phyloP scores from a whole-genome alignment of 1,140 invertebrate species.

The Gonioctena quinquepunctata region DNA sequence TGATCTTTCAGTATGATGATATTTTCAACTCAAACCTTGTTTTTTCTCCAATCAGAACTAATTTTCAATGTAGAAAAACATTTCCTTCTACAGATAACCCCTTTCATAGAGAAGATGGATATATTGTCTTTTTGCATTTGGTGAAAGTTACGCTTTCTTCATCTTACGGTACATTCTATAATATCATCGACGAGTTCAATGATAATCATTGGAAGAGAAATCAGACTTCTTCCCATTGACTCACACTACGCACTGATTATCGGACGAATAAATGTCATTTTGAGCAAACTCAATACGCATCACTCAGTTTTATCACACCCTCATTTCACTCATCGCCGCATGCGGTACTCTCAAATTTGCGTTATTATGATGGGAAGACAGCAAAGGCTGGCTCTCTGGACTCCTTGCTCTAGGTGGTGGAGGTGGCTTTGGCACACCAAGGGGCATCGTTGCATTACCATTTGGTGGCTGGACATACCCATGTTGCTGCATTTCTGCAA shows the following conservation, averaged over 20 bases:
- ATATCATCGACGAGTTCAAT: too few species aligned
- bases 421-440: constrained; percentile 62
- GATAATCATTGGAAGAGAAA: too few species aligned
- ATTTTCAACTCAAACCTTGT: too few species aligned
- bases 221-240: background rate
- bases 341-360: constrained; percentile 65
- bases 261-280: constrained; percentile 28
- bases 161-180: too few species aligned
- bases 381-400: constrained; percentile 63
- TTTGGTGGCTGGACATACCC: constrained; percentile 60
- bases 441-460: constrained; percentile 59
- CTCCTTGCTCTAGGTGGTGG: constrained; percentile 63
- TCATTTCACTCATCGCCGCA: constrained; percentile 80
- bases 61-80: too few species aligned
- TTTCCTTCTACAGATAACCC: too few species aligned
- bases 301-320: constrained; percentile 69
- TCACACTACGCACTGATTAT: constrained; percentile 6
- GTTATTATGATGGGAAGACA: constrained; percentile 49
- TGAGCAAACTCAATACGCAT: background rate
- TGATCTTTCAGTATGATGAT: too few species aligned
- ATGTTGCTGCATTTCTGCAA: constrained; percentile 63
- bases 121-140: too few species aligned
- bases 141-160: too few species aligned
- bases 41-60: too few species aligned
- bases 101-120: too few species aligned